A percentile compares a stretch with the other conserved stretches of the same genome.
Evolutionary conservation across 2,888 invertebrate species (phyloP).

Genomic region (Nipponacmea schrenckii): DNA sequence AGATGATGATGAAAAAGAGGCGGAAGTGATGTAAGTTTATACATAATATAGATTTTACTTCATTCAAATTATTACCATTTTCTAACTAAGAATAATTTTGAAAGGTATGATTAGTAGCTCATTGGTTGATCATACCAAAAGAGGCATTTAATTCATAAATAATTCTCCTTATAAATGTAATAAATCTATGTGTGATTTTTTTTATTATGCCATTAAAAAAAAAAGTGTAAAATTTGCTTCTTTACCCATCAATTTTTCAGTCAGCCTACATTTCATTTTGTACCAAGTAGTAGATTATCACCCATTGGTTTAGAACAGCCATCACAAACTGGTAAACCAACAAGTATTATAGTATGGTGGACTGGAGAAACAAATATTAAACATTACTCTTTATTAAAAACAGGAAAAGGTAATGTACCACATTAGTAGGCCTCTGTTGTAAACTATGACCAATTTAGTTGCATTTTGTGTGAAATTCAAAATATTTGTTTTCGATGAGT

Average conservation of each 20-base stretch:
- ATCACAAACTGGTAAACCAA: slow-evolving; percentile 46
- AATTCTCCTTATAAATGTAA: no score
- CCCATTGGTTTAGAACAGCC: slow-evolving; percentile 50
- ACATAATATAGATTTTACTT: neutral
- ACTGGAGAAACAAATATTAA: slow-evolving; percentile 46
- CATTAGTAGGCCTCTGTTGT: no score
- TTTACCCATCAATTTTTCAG: slow-evolving; percentile 34
- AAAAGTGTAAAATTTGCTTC: no score
- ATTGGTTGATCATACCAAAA: no score
- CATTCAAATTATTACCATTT: neutral
- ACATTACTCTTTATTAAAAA: slow-evolving; percentile 57
- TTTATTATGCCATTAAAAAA: no score
- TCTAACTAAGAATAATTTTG: no score
- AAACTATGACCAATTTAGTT: no score
- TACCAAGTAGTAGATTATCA: slow-evolving; percentile 50
- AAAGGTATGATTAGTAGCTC: no score
- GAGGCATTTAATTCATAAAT: no score
- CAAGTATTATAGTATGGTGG: slow-evolving; percentile 62
- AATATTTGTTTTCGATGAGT: no score
- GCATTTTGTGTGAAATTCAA: no score
- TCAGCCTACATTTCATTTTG: slow-evolving; percentile 58
- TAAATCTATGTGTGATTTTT: no score
- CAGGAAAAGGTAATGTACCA: slow-evolving; percentile 52
- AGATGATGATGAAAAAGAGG: slow-evolving; percentile 34
- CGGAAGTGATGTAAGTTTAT: slow-evolving; percentile 23